A percentile compares a stretch with the other conserved stretches of the same genome.
Conservation (phyloP, 2,797 vertebrate species). For the Rhynchonycteris naso region DNA sequence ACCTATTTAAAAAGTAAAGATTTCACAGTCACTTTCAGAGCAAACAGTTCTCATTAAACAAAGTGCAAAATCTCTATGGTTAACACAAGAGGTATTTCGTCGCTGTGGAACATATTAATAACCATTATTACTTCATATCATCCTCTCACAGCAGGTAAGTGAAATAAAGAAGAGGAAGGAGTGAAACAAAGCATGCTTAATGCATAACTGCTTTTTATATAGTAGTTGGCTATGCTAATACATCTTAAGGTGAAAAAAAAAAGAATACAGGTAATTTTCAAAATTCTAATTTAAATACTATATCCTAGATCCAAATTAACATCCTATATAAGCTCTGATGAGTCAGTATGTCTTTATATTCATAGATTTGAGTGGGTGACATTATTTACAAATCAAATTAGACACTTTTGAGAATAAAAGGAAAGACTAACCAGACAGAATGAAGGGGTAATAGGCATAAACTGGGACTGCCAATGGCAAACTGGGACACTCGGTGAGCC, state of each 20-base stretch:
- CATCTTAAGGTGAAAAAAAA: slow-evolving; percentile 18
- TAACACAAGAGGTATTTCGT: slow-evolving; percentile 76
- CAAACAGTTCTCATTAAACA: slow-evolving; percentile 80
- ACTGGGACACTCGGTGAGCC: background rate
- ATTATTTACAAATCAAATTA: slow-evolving; percentile 3
- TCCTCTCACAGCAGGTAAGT: slow-evolving; percentile 73
- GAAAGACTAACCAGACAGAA: background rate
- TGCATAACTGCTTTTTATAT: slow-evolving; percentile 57
- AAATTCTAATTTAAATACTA: slow-evolving; percentile 49
- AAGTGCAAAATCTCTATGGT: slow-evolving; percentile 75
- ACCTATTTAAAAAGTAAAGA: slow-evolving; percentile 81
- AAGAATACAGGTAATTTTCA: slow-evolving; percentile 59
- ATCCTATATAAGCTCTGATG: slow-evolving; percentile 1
- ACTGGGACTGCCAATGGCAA: background rate
- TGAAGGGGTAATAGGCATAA: background rate
- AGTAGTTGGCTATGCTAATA: slow-evolving; percentile 47
- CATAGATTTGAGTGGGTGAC: background rate
- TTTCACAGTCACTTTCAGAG: slow-evolving; percentile 77
- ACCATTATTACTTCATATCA: slow-evolving; percentile 69
- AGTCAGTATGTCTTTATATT: slow-evolving; percentile 3
- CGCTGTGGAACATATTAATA: slow-evolving; percentile 73
- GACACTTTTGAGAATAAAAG: background rate
- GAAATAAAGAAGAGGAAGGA: slow-evolving; percentile 64
- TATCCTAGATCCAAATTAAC: slow-evolving; percentile 33
- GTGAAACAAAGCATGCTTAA: slow-evolving; percentile 66